phyloP scores from a whole-genome alignment of 2,797 vertebrate genomes.

The Orestias chungarensis region DNA sequence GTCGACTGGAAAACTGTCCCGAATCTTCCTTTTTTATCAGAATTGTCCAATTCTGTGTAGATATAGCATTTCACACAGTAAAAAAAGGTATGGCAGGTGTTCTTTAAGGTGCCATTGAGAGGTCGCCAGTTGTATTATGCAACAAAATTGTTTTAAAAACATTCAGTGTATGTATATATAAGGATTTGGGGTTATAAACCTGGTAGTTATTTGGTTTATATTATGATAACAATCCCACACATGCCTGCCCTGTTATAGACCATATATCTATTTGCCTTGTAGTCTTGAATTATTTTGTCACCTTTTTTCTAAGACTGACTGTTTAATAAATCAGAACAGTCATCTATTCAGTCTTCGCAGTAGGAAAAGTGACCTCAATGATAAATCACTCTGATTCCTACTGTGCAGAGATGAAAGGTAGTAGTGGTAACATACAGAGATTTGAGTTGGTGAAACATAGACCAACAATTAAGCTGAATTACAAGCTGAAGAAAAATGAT shows the following conservation, averaged over 20 bases:
- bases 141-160: not conserved
- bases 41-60: not conserved
- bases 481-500: conserved; percentile 25
- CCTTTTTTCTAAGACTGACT: conserved; percentile 19
- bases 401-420: conserved; percentile 38
- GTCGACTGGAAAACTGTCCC: not conserved
- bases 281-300: conserved; percentile 18
- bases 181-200: not conserved
- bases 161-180: not conserved
- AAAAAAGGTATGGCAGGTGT: too few relatives aligned
- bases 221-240: too few relatives aligned
- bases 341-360: conserved; percentile 69
- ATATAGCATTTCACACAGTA: too few relatives aligned
- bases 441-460: conserved; percentile 50
- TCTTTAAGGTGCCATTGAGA: not conserved
- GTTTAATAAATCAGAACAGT: conserved; percentile 50
- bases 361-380: conserved; percentile 57
- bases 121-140: too few relatives aligned
- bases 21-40: not conserved
- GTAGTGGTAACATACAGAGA: conserved; percentile 52
- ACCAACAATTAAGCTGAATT: conserved; percentile 52
- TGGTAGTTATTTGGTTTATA: not conserved
- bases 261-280: not conserved
- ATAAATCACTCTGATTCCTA: conserved; percentile 69
- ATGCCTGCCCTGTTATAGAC: not conserved